phyloP scores from a whole-genome alignment of 1,140 invertebrate species.

The Hormaphis cornu region DNA sequence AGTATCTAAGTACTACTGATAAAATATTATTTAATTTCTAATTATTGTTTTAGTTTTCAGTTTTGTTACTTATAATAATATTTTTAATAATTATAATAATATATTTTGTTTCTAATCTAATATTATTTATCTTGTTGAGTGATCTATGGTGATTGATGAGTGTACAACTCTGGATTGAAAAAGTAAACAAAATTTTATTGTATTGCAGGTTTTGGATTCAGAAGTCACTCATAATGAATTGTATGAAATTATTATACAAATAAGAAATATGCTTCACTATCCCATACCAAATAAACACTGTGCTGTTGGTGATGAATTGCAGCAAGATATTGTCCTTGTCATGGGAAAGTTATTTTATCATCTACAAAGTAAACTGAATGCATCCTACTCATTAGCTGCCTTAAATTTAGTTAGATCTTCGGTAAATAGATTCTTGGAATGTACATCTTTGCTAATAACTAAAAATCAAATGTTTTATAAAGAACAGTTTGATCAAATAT shows the following conservation, averaged over 20 bases:
- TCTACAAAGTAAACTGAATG: not conserved
- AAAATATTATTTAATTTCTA: too few relatives aligned
- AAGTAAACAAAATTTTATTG: not conserved
- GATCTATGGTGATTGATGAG: too few relatives aligned
- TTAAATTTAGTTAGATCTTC: not conserved
- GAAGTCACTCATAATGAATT: not conserved
- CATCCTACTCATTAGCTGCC: not conserved
- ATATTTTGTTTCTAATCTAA: too few relatives aligned
- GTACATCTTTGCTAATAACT: not conserved
- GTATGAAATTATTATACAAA: not conserved
- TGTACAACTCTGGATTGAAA: too few relatives aligned
- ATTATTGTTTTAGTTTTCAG: too few relatives aligned
- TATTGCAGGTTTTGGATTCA: not conserved
- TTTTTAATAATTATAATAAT: too few relatives aligned
- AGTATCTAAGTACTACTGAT: too few relatives aligned
- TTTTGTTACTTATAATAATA: too few relatives aligned
- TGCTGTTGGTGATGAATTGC: not conserved
- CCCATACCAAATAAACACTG: slow-evolving; percentile 16
- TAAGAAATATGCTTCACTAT: slow-evolving; percentile 11
- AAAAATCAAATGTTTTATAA: not conserved
- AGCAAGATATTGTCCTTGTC: not conserved
- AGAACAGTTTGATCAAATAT: not conserved
- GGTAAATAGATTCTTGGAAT: slow-evolving; percentile 2
- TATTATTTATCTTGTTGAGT: too few relatives aligned
- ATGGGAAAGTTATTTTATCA: not conserved